A percentile compares a stretch with the other conserved stretches of the same genome.
Conservation (phyloP, 2,888 invertebrate genomes). For the Fragum whitleyi region DNA sequence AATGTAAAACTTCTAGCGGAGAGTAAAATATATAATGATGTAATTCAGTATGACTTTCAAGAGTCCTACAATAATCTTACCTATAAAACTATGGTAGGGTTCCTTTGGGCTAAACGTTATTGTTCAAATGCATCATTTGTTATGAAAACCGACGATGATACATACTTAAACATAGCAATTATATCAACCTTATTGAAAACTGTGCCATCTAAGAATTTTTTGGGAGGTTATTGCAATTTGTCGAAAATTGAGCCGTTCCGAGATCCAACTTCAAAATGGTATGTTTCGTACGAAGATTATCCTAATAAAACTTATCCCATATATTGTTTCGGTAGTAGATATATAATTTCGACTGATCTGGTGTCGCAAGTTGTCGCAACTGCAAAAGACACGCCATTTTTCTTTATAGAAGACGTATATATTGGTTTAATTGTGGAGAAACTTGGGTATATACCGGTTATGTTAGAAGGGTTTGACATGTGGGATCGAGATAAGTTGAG, state of each 20-base stretch:
- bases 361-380: too few species aligned
- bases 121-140: not conserved
- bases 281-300: too few species aligned
- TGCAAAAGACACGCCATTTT: too few species aligned
- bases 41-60: not conserved
- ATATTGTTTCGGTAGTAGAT: too few species aligned
- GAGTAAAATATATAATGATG: not conserved
- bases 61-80: not conserved
- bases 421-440: too few species aligned
- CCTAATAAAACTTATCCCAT: too few species aligned
- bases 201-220: not conserved
- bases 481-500: too few species aligned
- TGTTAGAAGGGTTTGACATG: too few species aligned
- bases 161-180: not conserved
- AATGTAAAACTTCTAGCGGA: not conserved
- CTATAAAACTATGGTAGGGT: not conserved
- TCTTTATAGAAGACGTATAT: too few species aligned
- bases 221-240: not conserved
- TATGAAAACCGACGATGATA: not conserved
- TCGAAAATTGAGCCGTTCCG: too few species aligned
- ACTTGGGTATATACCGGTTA: constrained; percentile 24
- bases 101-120: not conserved
- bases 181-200: not conserved
- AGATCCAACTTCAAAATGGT: too few species aligned
- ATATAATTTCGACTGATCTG: too few species aligned